These are phyloP conservation scores for Alligator sinensis DNA, from an alignment of 2,113 vertebrate species.

Conservation along the genomic window DNA sequence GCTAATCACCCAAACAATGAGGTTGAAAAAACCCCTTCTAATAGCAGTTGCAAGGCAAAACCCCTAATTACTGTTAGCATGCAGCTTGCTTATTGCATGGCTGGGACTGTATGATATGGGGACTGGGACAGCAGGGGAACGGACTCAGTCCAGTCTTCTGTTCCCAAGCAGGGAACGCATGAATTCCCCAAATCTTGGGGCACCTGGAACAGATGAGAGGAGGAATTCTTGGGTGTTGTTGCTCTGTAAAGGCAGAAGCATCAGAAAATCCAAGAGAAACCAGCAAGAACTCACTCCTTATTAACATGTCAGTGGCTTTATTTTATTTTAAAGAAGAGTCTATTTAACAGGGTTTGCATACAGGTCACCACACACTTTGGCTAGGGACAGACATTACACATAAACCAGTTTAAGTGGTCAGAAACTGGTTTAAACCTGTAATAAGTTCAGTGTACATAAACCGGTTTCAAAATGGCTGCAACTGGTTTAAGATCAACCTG, in stretches of 20 bases:
- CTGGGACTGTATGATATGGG: neutral
- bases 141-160: neutral
- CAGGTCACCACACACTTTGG: neutral
- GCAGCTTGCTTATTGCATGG: neutral
- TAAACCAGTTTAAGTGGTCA: too few relatives aligned
- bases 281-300: constrained; percentile 44
- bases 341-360: neutral
- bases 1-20: neutral
- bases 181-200: neutral
- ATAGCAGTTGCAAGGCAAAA: neutral
- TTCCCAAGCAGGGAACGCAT: neutral
- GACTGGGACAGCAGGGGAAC: neutral
- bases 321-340: neutral
- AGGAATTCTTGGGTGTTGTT: constrained; percentile 30
- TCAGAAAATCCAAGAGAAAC: constrained; percentile 2
- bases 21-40: neutral
- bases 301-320: neutral
- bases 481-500: too few relatives aligned
- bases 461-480: too few relatives aligned
- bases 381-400: too few relatives aligned
- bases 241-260: neutral
- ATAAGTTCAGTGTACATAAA: too few relatives aligned
- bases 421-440: too few relatives aligned
- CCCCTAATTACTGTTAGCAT: too few relatives aligned
- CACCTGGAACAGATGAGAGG: neutral